phyloP scores from a whole-genome alignment of 2,797 vertebrate genomes.

The Leptatherina wallacei region DNA sequence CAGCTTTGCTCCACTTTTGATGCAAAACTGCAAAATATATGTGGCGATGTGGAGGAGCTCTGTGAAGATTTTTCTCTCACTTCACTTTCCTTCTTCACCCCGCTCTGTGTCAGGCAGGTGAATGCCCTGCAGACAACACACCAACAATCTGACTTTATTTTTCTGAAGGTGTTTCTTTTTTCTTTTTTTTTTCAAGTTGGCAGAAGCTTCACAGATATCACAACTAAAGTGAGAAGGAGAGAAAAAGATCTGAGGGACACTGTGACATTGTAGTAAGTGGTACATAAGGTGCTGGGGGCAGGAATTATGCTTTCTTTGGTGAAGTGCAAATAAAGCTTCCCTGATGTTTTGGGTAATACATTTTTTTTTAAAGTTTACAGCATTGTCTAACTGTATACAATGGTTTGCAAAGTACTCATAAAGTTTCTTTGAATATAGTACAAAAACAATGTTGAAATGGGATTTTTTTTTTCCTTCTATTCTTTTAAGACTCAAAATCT shows the following conservation, averaged over 20 bases:
- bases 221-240: constrained; percentile 53
- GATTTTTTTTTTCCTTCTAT: background rate
- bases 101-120: constrained; percentile 64
- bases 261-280: constrained; percentile 27
- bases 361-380: background rate
- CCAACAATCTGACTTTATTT: constrained; percentile 51
- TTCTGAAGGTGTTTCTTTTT: constrained; percentile 48
- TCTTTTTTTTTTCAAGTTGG: constrained; percentile 47
- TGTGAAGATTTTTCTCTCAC: constrained; percentile 40
- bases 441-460: background rate
- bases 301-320: background rate
- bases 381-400: background rate
- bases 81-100: background rate
- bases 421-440: background rate
- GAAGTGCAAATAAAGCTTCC: background rate
- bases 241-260: constrained; percentile 51
- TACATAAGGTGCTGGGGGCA: constrained; percentile 3
- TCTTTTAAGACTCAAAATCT: background rate
- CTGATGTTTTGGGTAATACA: background rate
- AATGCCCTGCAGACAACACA: constrained; percentile 75
- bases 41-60: constrained; percentile 33
- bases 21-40: constrained; percentile 16
- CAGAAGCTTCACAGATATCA: constrained; percentile 63
- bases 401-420: background rate
- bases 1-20: constrained; percentile 18